phyloP scores from a whole-genome alignment of 2,113 vertebrate species.

The Miniopterus natalensis region DNA sequence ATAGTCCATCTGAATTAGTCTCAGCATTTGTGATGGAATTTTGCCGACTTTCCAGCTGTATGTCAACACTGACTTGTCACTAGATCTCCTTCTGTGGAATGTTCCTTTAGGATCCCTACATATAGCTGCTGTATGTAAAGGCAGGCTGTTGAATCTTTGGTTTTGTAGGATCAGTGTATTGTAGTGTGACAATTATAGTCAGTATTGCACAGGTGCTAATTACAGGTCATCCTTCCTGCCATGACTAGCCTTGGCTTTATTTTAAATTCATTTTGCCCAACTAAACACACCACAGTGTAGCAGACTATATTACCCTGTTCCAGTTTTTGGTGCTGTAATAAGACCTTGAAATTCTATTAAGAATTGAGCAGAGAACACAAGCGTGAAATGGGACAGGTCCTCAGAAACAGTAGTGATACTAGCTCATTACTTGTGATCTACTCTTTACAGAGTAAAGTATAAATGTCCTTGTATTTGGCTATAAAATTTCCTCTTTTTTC shows the following conservation, averaged over 20 bases:
- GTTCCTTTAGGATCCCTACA: conserved; percentile 63
- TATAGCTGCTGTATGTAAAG: conserved; percentile 49
- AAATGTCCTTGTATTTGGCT: neutral
- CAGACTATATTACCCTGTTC: neutral
- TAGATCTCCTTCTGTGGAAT: conserved; percentile 55
- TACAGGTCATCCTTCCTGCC: neutral
- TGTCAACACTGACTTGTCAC: neutral
- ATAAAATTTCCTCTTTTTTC: neutral
- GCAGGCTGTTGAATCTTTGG: neutral
- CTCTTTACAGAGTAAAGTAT: neutral
- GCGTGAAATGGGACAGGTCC: neutral
- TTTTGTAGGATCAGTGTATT: neutral
- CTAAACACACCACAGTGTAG: neutral
- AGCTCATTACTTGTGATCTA: neutral
- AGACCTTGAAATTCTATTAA: neutral
- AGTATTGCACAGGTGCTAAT: neutral
- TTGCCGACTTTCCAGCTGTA: conserved; percentile 60
- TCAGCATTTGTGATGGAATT: conserved; percentile 68
- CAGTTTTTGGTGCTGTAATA: neutral
- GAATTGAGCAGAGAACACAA: neutral
- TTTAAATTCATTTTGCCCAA: conserved; percentile 16
- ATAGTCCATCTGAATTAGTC: neutral
- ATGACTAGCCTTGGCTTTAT: neutral
- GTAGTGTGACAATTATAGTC: neutral
- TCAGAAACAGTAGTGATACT: neutral